Percentiles rank a stretch among this genome's conserved stretches.
Evolutionary conservation across 2,888 invertebrate genomes (phyloP).

Genomic region (Morpho helenor): DNA sequence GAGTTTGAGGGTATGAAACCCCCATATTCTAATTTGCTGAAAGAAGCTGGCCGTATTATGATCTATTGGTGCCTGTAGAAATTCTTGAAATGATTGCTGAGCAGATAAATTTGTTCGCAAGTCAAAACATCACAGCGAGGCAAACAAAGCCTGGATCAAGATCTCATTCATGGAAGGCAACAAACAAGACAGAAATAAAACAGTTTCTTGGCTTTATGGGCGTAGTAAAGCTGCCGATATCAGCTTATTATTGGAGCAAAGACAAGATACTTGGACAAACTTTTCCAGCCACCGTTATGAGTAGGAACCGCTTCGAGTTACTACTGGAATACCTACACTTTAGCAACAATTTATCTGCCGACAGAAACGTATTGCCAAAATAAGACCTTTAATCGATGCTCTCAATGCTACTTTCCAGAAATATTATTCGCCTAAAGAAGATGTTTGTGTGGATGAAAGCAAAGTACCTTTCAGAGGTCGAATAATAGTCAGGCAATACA

Average conservation of each 20-base stretch:
- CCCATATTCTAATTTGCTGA: constrained; percentile 31
- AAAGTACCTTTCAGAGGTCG: background rate
- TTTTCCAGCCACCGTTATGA: constrained; percentile 34
- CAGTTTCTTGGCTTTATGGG: constrained; percentile 29
- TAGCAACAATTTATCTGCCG: constrained; percentile 31
- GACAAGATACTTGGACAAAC: constrained; percentile 33
- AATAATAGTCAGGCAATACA: background rate
- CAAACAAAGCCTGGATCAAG: constrained; percentile 30
- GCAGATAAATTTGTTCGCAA: constrained; percentile 9
- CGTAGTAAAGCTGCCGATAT: constrained; percentile 34
- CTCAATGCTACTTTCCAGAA: constrained; percentile 33
- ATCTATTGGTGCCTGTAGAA: constrained; percentile 34
- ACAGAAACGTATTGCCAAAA: constrained; percentile 32
- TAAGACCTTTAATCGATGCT: constrained; percentile 32
- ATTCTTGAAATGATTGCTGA: constrained; percentile 33
- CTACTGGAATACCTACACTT: constrained; percentile 34
- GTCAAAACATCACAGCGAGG: constrained; percentile 34
- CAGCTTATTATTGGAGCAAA: constrained; percentile 35
- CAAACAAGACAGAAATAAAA: constrained; percentile 29
- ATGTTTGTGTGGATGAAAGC: constrained; percentile 10
- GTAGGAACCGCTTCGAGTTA: constrained; percentile 35
- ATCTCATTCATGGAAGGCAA: constrained; percentile 35
- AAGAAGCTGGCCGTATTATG: constrained; percentile 33
- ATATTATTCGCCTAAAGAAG: constrained; percentile 21
- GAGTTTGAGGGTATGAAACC: constrained; percentile 22